Evolutionary conservation across 2,113 vertebrate species (phyloP).

Genomic region (Ailuropoda melanoleuca): DNA sequence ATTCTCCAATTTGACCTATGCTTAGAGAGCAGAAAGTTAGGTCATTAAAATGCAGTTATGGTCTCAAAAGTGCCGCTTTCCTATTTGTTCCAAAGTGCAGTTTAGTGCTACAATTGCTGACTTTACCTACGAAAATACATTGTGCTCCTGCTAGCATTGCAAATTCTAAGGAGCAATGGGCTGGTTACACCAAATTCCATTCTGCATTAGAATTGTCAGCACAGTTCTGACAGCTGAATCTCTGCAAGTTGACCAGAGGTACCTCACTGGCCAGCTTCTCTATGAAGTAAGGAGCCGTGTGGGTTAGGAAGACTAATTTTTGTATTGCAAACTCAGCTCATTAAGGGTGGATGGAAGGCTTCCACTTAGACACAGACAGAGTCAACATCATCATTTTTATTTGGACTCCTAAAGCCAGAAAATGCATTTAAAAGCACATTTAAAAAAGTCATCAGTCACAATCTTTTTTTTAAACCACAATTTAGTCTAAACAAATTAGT

Average conservation of each 20-base stretch:
- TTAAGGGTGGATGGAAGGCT: conserved; percentile 44
- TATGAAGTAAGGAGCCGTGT: not conserved
- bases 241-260: conserved; percentile 40
- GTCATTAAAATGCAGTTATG: conserved; percentile 65
- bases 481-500: conserved; percentile 58
- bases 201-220: conserved; percentile 67
- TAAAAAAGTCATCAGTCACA: conserved; percentile 44
- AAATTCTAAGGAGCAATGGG: conserved; percentile 68
- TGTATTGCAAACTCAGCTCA: conserved; percentile 58
- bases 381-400: conserved; percentile 46
- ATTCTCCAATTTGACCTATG: conserved; percentile 57
- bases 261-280: not conserved
- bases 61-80: conserved; percentile 61
- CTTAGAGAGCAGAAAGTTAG: conserved; percentile 63
- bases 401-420: conserved; percentile 30
- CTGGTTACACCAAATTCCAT: conserved; percentile 46
- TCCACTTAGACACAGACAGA: not conserved
- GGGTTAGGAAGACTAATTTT: conserved; percentile 57
- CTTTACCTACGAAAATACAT: conserved; percentile 69
- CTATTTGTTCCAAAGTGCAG: conserved; percentile 21
- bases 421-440: conserved; percentile 58
- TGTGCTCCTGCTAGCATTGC: conserved; percentile 65
- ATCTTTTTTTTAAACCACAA: conserved; percentile 27
- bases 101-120: conserved; percentile 70
- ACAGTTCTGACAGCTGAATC: conserved; percentile 53